These are phyloP conservation scores for Polypedilum vanderplanki DNA, from an alignment of 1,140 invertebrate genomes.

Conservation along the genomic window DNA sequence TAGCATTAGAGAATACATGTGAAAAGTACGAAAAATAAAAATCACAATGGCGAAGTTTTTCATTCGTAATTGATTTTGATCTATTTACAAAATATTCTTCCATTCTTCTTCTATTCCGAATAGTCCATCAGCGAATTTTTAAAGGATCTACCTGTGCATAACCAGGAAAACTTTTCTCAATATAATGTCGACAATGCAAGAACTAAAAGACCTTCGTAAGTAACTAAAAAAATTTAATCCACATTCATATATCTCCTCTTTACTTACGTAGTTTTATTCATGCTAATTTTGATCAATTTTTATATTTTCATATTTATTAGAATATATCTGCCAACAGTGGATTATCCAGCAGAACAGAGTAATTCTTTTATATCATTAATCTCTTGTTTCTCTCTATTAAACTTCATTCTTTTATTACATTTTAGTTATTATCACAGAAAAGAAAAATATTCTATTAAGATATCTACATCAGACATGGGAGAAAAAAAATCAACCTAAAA, in stretches of 20 bases:
- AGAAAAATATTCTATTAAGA: slow-evolving; percentile 85
- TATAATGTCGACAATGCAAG: slow-evolving; percentile 80
- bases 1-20: not conserved
- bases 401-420: not conserved
- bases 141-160: slow-evolving; percentile 81
- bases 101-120: slow-evolving; percentile 36
- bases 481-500: slow-evolving; percentile 53
- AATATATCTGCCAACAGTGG: slow-evolving; percentile 83
- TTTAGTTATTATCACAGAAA: slow-evolving; percentile 86
- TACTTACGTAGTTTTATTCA: not conserved
- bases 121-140: slow-evolving; percentile 80
- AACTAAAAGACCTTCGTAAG: slow-evolving; percentile 67
- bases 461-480: slow-evolving; percentile 93
- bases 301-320: not conserved
- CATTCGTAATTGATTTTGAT: not conserved
- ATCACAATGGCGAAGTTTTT: not conserved
- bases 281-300: not conserved
- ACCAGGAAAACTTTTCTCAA: slow-evolving; percentile 84
- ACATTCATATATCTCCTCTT: not conserved
- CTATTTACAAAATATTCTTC: not conserved
- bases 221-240: not conserved
- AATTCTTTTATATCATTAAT: slow-evolving; percentile 42
- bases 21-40: not conserved
- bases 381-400: slow-evolving; percentile 37
- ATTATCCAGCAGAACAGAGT: slow-evolving; percentile 84